A percentile compares a stretch with the other conserved stretches of the same genome.
Evolutionary conservation across 2,888 invertebrate species (phyloP).

Genomic region (Margaritifera margaritifera): DNA sequence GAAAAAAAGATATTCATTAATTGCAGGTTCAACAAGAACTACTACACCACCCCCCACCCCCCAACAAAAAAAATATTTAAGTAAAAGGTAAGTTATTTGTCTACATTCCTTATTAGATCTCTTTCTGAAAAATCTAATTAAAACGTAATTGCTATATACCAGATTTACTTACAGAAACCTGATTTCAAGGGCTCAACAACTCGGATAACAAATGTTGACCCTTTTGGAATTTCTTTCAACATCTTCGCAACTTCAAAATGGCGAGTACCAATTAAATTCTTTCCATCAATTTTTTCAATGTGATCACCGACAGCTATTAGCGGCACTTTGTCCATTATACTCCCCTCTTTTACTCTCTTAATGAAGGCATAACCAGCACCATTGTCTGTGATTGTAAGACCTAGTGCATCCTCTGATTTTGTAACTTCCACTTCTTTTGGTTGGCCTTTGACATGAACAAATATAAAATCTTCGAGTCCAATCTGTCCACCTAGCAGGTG

Average conservation of each 20-base stretch:
- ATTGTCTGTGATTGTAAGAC: slow-evolving; percentile 98
- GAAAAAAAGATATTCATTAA: too few species aligned
- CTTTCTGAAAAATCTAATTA: too few species aligned
- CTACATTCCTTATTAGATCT: too few species aligned
- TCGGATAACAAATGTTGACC: slow-evolving; percentile 89
- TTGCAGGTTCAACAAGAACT: too few species aligned
- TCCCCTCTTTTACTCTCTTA: slow-evolving; percentile 94
- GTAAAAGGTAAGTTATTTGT: too few species aligned
- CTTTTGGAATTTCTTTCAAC: slow-evolving; percentile 92
- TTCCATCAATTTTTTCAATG: slow-evolving; percentile 86
- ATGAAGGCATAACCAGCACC: slow-evolving; percentile 98
- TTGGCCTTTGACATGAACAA: slow-evolving; percentile 95
- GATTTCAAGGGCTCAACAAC: slow-evolving; percentile 93
- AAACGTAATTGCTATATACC: too few species aligned
- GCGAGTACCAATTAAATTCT: slow-evolving; percentile 77
- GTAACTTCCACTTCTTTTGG: slow-evolving; percentile 96
- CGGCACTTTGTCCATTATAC: slow-evolving; percentile 82
- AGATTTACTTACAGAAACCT: slow-evolving; percentile 82
- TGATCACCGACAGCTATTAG: slow-evolving; percentile 91
- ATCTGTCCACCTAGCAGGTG: slow-evolving; percentile 96
- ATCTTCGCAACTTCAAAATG: slow-evolving; percentile 97
- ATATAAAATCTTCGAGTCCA: slow-evolving; percentile 98
- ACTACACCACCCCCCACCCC: too few species aligned
- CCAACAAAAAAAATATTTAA: too few species aligned
- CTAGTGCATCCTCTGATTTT: slow-evolving; percentile 94